Evolutionary conservation across 2,113 vertebrate genomes (phyloP).

Genomic region (Petroica traversi): DNA sequence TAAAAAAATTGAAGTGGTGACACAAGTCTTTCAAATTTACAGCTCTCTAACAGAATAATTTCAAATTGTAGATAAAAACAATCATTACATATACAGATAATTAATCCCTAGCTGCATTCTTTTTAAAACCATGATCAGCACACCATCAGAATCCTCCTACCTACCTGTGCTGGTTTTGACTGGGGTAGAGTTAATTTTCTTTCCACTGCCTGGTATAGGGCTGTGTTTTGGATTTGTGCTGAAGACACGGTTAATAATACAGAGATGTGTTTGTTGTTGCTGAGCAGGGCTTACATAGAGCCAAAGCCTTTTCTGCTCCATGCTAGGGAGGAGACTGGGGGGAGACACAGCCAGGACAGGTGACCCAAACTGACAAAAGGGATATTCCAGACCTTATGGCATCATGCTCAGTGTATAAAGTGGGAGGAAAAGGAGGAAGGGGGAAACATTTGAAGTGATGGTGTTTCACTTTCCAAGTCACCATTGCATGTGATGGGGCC

Average conservation of each 20-base stretch:
- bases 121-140: not conserved
- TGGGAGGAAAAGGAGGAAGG: not conserved
- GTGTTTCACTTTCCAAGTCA: not conserved
- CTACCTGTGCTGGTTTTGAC: not conserved
- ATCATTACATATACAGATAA: not conserved
- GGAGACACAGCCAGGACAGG: not conserved
- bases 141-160: not conserved
- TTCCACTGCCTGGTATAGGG: no score
- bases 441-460: not conserved
- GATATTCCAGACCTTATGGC: not conserved
- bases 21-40: not conserved
- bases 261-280: not conserved
- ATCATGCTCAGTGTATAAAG: not conserved
- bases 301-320: not conserved
- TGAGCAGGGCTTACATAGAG: not conserved
- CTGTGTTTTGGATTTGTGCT: not conserved
- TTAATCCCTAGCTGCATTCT: not conserved
- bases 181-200: not conserved
- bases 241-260: not conserved
- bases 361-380: not conserved
- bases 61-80: not conserved
- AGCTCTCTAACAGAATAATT: not conserved
- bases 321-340: rapidly evolving
- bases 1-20: not conserved
- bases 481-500: rapidly evolving